Evolutionary conservation across 2,113 vertebrate genomes (phyloP), one percentile per base, ranked within the genome.

Genomic region (Albula goreensis): DNA sequence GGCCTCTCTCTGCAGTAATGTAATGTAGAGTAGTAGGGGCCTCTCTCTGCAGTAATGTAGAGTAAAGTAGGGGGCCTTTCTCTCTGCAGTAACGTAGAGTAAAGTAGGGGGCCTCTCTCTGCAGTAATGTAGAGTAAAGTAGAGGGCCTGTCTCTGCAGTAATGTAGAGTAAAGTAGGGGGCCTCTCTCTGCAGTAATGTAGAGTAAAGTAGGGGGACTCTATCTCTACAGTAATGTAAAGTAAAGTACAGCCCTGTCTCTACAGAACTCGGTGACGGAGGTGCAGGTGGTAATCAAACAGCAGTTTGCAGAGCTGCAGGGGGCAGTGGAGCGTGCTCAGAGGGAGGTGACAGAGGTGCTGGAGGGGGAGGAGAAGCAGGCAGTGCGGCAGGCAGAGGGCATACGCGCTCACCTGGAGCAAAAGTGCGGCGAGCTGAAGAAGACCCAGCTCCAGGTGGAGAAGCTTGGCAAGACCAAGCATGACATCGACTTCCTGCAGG

Each of bases 401-500:
- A 96, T 96, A 90, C 94, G 94, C 88, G 92, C 90, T 0, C 95
- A 96, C 86, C 91, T 96, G 91, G 94, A 97, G 90, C 93, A 96
- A 82, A 92, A 94, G 86, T 93, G 91, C 50, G 60, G 85, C 0
- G 93, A 95, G 79, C 93, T 96, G 83, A 95, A 95, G 92, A 96
- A 94, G 90, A 94, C 89, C 0, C 94, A 93, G 87, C 89, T 85
- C 4, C 93, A 94, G 86, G 88, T 96, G 89, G 94, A 96, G 89
- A 94, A 94, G 84, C 86, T 96, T 17, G 92, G 91, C 0, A 93
- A 90, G 52, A 92, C 93, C 91, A 94, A 94, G 60, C 97, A 94
- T 31, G 92, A 94, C 0, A 90, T 96, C 8, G 93, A 96, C 78
- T 97, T 97, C 90, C 86, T 97, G 17, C 96, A 97, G 95, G 97